Base-by-base conservation (phyloP, 2,888 invertebrate species). In the Cheilosia soror region DNA sequence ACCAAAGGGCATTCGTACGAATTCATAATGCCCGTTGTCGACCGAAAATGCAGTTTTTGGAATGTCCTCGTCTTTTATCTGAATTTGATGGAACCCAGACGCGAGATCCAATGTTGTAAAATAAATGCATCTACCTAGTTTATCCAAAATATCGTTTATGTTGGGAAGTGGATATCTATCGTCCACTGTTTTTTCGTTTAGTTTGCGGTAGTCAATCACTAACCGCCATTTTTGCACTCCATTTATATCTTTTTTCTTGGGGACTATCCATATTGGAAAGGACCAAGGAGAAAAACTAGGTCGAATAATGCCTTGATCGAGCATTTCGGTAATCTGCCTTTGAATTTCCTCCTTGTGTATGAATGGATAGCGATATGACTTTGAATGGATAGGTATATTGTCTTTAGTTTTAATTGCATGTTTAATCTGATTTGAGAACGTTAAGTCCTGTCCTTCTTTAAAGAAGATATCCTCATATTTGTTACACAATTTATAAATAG, bases 361-460 rank as follows among this genome's bases (percentile, higher is more conserved):
- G 29, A 89, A 87, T 0, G 91, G 90, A 65, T 90, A 90, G 31
- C 90, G 63, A 76, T 91, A 91, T 1, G 88, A 87, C 87, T 90
- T 90, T 86, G 13, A 6, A 89, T 88, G 78, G 20, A 79, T 60
- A 0, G 88, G 87, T 7, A 71, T 29, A 6, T 84, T 71, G 42
- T 87, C 80, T 37, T 44, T 80, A 9, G 83, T 79, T 31, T 87
- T 57, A 33, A 60, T 80, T 40, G 31, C 55, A 69, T 82, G 87
- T 76, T 86, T 83, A 20, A 65, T 75, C 29, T 53, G 69, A 47
- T 77, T 72, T 31, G 78, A 77, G 57, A 80, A 84, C 4, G 77
- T 68, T 25, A 83, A 71, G 62, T 66, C 20, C 20, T 20, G 20
- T 20, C 20, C 20, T 20, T 20, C 20, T 20, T 20, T 20, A 20